These are phyloP conservation scores for Mongoloraphidia duomilia DNA, from an alignment of 2,888 invertebrate genomes.

Conservation along the genomic window DNA sequence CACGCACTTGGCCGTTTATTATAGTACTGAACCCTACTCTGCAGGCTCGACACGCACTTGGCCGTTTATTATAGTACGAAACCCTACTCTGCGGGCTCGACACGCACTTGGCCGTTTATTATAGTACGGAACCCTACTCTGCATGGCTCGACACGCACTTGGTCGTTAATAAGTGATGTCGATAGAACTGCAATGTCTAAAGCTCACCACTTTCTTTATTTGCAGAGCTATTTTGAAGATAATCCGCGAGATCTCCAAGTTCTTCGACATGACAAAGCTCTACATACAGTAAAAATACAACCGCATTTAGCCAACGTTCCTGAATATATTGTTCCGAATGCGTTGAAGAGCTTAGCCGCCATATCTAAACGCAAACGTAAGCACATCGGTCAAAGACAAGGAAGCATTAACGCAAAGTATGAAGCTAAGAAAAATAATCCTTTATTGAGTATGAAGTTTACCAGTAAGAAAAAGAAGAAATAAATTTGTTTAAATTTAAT, in stretches of 20 bases:
- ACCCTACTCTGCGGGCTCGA: too few relatives aligned
- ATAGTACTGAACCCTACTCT: too few relatives aligned
- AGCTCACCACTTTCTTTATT: constrained; percentile 10
- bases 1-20: too few relatives aligned
- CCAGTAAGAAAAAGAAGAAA: constrained; percentile 34
- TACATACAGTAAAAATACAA: constrained; percentile 73
- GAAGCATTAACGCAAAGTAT: constrained; percentile 21
- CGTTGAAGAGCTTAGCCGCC: constrained; percentile 50
- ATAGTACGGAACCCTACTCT: too few relatives aligned
- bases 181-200: too few relatives aligned
- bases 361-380: constrained; percentile 21
- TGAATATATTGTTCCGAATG: constrained; percentile 75
- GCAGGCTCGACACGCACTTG: too few relatives aligned
- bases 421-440: constrained; percentile 55
- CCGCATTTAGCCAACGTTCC: constrained; percentile 82
- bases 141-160: too few relatives aligned
- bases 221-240: constrained; percentile 77
- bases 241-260: constrained; percentile 80
- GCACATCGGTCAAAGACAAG: constrained; percentile 9
- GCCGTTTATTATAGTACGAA: too few relatives aligned
- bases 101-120: too few relatives aligned
- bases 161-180: too few relatives aligned
- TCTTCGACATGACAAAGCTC: constrained; percentile 68
- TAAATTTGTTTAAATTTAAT: background rate
- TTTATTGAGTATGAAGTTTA: constrained; percentile 48